Conservation (phyloP, 2,797 vertebrate genomes). For the Paedocypris micromegethes region DNA sequence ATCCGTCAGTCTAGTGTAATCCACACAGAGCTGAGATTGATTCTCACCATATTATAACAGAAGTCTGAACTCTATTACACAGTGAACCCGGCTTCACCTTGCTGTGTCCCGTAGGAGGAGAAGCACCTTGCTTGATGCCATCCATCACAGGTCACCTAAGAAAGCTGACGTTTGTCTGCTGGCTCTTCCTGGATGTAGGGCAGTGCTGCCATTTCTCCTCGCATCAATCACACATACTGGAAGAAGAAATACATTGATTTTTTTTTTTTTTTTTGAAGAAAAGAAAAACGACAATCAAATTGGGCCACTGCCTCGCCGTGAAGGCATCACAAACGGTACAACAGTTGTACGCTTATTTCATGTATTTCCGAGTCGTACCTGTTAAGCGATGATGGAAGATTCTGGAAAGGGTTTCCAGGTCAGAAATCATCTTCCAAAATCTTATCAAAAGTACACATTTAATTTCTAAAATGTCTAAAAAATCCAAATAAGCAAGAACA, state of each 20-base stretch:
- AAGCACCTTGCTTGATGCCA: slow-evolving; percentile 16
- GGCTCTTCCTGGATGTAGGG: slow-evolving; percentile 9
- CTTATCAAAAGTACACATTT: too few relatives aligned
- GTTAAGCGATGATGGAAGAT: too few relatives aligned
- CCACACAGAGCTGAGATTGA: neutral
- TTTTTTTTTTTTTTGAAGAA: neutral
- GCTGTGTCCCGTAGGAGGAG: slow-evolving; percentile 14
- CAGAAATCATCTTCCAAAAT: too few relatives aligned
- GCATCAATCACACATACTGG: slow-evolving; percentile 15
- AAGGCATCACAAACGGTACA: too few relatives aligned
- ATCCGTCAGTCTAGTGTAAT: too few relatives aligned
- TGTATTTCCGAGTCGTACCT: too few relatives aligned
- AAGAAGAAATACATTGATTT: slow-evolving; percentile 24
- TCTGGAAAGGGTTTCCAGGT: too few relatives aligned
- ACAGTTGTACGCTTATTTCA: too few relatives aligned
- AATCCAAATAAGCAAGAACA: too few relatives aligned
- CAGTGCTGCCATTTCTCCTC: slow-evolving; percentile 13
- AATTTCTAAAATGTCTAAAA: too few relatives aligned
- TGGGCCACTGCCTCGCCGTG: too few relatives aligned
- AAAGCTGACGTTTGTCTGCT: slow-evolving; percentile 22
- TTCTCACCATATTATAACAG: neutral
- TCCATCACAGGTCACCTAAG: slow-evolving; percentile 32
- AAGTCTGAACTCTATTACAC: slow-evolving; percentile 1
- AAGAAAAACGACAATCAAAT: too few relatives aligned
- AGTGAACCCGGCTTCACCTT: neutral